A percentile compares a stretch with the other conserved stretches of the same genome.
These are phyloP conservation scores for Pelodytes ibericus DNA, from an alignment of 2,797 vertebrate species.

Conservation along the genomic window DNA sequence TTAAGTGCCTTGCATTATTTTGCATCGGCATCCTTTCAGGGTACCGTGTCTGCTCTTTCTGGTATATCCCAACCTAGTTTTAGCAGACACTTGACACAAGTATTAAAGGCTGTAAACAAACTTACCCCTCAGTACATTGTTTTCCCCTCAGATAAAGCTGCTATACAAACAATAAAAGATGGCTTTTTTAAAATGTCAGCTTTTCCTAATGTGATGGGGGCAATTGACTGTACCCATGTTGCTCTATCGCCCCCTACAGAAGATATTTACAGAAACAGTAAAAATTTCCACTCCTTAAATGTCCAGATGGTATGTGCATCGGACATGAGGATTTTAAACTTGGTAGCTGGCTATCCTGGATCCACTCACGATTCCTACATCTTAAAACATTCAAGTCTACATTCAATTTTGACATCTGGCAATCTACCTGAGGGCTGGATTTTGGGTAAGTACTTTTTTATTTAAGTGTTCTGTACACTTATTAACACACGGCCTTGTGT, in stretches of 20 bases:
- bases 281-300: conserved; percentile 51
- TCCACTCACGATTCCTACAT: conserved; percentile 52
- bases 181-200: conserved; percentile 48
- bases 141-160: conserved; percentile 48
- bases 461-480: too few species aligned
- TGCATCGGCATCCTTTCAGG: conserved; percentile 46
- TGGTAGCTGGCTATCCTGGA: conserved; percentile 51
- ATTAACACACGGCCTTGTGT: too few species aligned
- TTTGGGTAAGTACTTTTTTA: conserved; percentile 34
- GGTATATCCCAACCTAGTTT: conserved; percentile 52
- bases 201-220: conserved; percentile 48
- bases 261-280: conserved; percentile 55
- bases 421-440: conserved; percentile 50
- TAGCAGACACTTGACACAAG: conserved; percentile 50
- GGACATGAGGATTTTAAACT: conserved; percentile 51
- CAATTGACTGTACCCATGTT: conserved; percentile 53
- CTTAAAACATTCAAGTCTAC: conserved; percentile 48
- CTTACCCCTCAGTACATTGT: conserved; percentile 51
- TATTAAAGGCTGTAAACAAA: conserved; percentile 50
- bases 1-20: conserved; percentile 49
- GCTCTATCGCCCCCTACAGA: conserved; percentile 52
- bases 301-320: conserved; percentile 53
- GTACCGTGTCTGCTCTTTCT: conserved; percentile 46
- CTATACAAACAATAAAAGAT: conserved; percentile 44
- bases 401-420: conserved; percentile 47